Percentiles rank a stretch among this genome's conserved stretches.
phyloP scores from a whole-genome alignment of 35 echinoderm and acorn worm species.

The Stichopus chloronotus region DNA sequence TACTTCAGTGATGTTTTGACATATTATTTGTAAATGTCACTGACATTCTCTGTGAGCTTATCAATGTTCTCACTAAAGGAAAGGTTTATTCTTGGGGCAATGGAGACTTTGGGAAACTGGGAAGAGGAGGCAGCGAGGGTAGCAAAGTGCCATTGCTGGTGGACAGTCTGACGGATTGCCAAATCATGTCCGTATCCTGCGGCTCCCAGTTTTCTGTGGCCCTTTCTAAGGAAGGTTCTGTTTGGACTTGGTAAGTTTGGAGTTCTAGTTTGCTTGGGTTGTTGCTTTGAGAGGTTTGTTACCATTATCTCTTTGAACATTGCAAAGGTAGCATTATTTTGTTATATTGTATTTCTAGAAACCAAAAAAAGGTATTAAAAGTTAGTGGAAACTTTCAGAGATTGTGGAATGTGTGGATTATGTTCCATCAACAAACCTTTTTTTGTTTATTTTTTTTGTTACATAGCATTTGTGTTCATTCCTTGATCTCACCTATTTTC shows the following conservation, averaged over 20 bases:
- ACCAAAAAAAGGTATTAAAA: no score
- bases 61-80: constrained; percentile 44
- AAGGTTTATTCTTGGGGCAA: constrained; percentile 90
- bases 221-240: constrained; percentile 72
- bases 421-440: no score
- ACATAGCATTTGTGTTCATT: no score
- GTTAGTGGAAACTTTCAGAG: no score
- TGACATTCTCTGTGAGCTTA: background rate
- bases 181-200: constrained; percentile 74
- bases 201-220: constrained; percentile 86
- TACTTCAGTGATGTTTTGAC: no score
- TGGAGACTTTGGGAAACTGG: constrained; percentile 91
- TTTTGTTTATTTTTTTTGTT: no score
- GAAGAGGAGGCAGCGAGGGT: constrained; percentile 76
- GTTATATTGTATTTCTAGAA: no score
- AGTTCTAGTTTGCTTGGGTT: background rate
- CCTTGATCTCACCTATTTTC: no score
- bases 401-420: no score
- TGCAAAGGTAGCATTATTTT: no score
- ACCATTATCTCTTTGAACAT: no score
- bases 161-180: constrained; percentile 74
- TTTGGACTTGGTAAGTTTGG: constrained; percentile 89
- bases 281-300: no score
- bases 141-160: constrained; percentile 85
- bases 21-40: background rate